A percentile compares a stretch with the other conserved stretches of the same genome.
These are phyloP conservation scores for Echinometra lucunter DNA, from an alignment of 53 echinoderm and acorn worm species.

Conservation along the genomic window DNA sequence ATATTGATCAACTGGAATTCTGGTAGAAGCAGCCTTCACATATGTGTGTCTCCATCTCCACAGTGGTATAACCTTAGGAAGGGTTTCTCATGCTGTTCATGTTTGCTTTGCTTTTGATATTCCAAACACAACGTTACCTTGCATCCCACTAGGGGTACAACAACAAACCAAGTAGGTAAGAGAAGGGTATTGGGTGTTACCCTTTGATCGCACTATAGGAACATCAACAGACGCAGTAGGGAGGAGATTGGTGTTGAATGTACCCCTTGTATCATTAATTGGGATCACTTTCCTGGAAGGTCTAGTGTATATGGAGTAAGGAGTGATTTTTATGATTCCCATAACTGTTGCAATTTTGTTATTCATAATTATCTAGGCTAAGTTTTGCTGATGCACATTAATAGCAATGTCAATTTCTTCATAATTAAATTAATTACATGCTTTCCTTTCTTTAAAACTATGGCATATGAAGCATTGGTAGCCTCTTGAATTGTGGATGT, in stretches of 20 bases:
- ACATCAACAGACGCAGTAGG: neutral
- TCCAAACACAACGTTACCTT: neutral
- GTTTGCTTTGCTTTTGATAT: conserved; percentile 22
- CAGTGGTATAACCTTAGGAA: conserved; percentile 13
- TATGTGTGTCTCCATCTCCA: neutral
- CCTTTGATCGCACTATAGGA: neutral
- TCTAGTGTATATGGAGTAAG: neutral
- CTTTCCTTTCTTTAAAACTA: too few species aligned
- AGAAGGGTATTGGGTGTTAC: neutral
- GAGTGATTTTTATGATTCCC: neutral
- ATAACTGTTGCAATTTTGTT: too few species aligned
- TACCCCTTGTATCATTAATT: neutral
- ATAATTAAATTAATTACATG: too few species aligned
- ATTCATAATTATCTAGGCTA: too few species aligned
- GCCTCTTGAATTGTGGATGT: too few species aligned
- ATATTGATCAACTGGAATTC: neutral
- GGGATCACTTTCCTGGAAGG: neutral
- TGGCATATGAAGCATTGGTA: too few species aligned
- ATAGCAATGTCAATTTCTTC: too few species aligned
- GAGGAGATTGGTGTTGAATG: neutral
- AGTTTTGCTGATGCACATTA: too few species aligned
- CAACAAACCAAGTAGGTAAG: neutral
- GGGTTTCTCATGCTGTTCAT: conserved; percentile 4
- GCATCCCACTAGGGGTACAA: neutral
- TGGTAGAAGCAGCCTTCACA: neutral